Evolutionary conservation across 1,140 invertebrate species (phyloP), one percentile per base, ranked within the genome.

Genomic region (Trachymyrmex cornetzi): DNA sequence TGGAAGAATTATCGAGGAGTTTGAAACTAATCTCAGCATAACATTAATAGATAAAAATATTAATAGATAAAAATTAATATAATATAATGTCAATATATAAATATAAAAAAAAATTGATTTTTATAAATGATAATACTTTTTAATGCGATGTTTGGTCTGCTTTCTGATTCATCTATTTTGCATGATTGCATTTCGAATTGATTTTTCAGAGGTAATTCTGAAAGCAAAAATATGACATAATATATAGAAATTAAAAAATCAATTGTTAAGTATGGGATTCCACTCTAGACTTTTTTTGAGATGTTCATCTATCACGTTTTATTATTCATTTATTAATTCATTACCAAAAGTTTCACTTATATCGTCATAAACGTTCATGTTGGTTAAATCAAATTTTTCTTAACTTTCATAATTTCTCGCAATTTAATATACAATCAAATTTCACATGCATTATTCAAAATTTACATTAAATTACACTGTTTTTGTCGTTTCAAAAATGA

Each of bases 81-180:
- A 44, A 44, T 11, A 11, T 44, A 44, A 3, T 44, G 9, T 44
- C 9, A 44, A 44, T 44, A 44, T 44, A 53, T 30, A 30, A 30
- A 30, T 53, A 19, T n/a, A 9, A 9, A 6, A 30, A 61, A 59
- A 59, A 74, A 30, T 61, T 7, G 3, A 2, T 64, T 63, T 53
- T 9, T 38, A 24, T 59, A 64, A 27, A 38, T 38, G 34, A 38
- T 30, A 77, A 69, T 67, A 88, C 87, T 86, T 80, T 53, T 80
- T 44, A 86, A 5, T 2, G 50, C 48, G 2, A 81, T 63, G 24
- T 80, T 66, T 12, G 84, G 27, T 57, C 11, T 77, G 66, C 61
- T 88, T 86, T 81, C 53, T 2, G 9, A 44, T 22, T 63, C 55
- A 22, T 75, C 55, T 72, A 87, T 61, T 84, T 53, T 66, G 9